phyloP scores from a whole-genome alignment of 2,888 invertebrate species.

The Diaprepes abbreviatus region DNA sequence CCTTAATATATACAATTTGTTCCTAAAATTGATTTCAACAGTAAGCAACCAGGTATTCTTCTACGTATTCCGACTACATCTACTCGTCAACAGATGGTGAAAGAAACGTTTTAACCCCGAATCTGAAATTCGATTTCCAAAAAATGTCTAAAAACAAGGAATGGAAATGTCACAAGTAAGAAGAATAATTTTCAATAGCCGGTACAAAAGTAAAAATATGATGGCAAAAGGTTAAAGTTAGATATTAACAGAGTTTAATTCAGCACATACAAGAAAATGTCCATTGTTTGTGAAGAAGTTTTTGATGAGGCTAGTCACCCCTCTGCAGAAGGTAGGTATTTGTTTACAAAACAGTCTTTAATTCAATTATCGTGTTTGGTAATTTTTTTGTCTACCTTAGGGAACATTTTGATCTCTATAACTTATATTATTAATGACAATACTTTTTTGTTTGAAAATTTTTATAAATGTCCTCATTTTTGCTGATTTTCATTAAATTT shows the following conservation, averaged over 20 bases:
- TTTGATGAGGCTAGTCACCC: conserved; percentile 89
- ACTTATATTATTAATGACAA: too few species aligned
- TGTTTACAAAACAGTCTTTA: conserved; percentile 13
- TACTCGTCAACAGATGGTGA: background rate
- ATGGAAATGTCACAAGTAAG: conserved; percentile 18
- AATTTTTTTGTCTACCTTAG: too few species aligned
- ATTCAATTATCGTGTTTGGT: too few species aligned
- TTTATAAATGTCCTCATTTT: too few species aligned
- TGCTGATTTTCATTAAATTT: too few species aligned
- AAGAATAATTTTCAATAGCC: background rate
- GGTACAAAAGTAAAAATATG: background rate
- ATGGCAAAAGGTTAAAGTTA: conserved; percentile 25
- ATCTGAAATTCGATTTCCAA: conserved; percentile 15
- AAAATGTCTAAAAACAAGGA: conserved; percentile 11
- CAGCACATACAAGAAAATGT: conserved; percentile 37
- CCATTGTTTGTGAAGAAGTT: conserved; percentile 83
- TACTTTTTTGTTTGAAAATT: too few species aligned
- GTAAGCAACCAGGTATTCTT: background rate
- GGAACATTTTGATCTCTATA: too few species aligned
- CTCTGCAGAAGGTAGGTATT: conserved; percentile 78
- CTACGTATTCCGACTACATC: background rate
- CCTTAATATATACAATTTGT: too few species aligned
- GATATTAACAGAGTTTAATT: background rate
- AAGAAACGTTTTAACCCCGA: background rate
- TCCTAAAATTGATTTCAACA: background rate